Percentiles rank a stretch among this genome's conserved stretches.
Evolutionary conservation across 2,113 vertebrate species (phyloP).

Genomic region (Neolamprologus caudopunctatus): DNA sequence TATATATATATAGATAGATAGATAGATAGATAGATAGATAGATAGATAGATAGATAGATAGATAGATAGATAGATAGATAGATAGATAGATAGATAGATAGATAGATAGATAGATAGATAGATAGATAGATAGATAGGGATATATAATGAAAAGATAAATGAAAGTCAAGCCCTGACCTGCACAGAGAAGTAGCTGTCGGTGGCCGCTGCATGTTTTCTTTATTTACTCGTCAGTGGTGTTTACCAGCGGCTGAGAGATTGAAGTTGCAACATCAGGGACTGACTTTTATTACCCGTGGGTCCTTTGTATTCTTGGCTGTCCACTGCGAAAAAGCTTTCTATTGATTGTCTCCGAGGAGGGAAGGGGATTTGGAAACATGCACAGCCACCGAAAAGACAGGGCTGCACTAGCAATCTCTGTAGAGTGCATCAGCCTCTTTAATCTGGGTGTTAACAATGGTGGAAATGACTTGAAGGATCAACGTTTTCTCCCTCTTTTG

Average conservation of each 20-base stretch:
- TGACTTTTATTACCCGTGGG: slow-evolving; percentile 47
- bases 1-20: not conserved
- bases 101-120: not conserved
- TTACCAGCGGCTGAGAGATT: slow-evolving; percentile 44
- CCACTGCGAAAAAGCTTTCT: slow-evolving; percentile 40
- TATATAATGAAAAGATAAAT: not conserved
- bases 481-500: not conserved
- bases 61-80: too few relatives aligned
- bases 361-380: slow-evolving; percentile 28
- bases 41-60: not conserved
- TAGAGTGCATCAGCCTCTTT: not conserved
- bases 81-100: not conserved
- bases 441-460: not conserved
- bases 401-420: not conserved
- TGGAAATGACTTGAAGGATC: slow-evolving; percentile 2
- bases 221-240: slow-evolving; percentile 54
- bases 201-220: slow-evolving; percentile 29
- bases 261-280: slow-evolving; percentile 33
- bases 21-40: rapidly evolving
- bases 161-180: not conserved
- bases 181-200: not conserved
- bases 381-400: slow-evolving; percentile 6
- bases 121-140: not conserved
- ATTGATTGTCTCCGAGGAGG: slow-evolving; percentile 39
- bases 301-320: slow-evolving; percentile 47